Conservation (phyloP, 2,888 invertebrate species). For the Rhyacophila evoluta region DNA sequence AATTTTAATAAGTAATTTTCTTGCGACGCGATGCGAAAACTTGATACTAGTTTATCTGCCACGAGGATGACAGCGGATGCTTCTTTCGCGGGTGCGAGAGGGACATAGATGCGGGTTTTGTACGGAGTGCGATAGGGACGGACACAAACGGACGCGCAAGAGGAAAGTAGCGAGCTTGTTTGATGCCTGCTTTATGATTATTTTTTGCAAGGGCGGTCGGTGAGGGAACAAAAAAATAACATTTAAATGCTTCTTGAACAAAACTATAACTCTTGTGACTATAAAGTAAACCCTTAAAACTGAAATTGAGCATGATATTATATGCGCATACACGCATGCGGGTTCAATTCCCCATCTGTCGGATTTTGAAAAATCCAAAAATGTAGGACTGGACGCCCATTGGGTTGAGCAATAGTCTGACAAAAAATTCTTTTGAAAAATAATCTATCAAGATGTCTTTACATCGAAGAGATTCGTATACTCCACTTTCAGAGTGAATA, state of each 20-base stretch:
- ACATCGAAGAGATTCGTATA: too few species aligned
- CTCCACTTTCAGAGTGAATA: too few species aligned
- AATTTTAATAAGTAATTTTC: slow-evolving; percentile 51
- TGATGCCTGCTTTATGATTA: slow-evolving; percentile 45
- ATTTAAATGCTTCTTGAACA: neutral
- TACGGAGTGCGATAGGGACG: neutral
- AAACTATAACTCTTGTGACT: too few species aligned
- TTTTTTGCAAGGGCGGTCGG: slow-evolving; percentile 37
- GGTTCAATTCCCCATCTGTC: too few species aligned
- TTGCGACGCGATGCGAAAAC: slow-evolving; percentile 47
- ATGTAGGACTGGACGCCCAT: too few species aligned
- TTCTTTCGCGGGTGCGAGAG: slow-evolving; percentile 26
- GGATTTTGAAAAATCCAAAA: too few species aligned
- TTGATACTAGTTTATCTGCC: slow-evolving; percentile 23
- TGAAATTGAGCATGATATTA: too few species aligned
- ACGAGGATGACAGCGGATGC: neutral
- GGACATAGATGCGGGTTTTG: neutral
- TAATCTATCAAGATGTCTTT: too few species aligned
- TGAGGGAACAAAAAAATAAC: neutral
- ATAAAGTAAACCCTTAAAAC: too few species aligned
- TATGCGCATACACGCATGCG: too few species aligned
- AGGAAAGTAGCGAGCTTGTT: slow-evolving; percentile 26
- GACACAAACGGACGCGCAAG: slow-evolving; percentile 21
- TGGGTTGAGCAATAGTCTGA: too few species aligned
- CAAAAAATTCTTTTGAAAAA: too few species aligned